Evolutionary conservation across 2,113 vertebrate genomes (phyloP).

Genomic region (Cepphus grylle): DNA sequence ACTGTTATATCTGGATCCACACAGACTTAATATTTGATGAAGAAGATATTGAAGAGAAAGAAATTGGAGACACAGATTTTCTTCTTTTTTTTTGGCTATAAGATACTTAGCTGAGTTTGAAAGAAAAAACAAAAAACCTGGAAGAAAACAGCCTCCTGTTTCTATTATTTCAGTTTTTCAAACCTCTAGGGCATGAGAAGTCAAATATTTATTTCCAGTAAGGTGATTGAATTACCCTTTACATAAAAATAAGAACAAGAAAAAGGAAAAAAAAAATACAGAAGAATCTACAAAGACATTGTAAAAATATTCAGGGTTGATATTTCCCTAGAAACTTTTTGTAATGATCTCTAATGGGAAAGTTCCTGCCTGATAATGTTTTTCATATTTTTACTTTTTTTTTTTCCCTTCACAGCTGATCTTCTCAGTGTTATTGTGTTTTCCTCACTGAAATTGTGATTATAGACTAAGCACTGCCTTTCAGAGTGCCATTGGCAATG

Average conservation of each 20-base stretch:
- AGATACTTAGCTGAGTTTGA: not conserved
- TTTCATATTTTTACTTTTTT: not conserved
- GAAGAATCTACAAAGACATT: not conserved
- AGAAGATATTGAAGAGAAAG: not conserved
- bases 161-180: not conserved
- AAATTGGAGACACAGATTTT: not conserved
- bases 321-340: not conserved
- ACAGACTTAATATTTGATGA: not conserved
- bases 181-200: not conserved
- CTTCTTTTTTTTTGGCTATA: not conserved
- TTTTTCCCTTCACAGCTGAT: not conserved
- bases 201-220: not conserved
- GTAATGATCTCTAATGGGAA: not conserved
- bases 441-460: not conserved
- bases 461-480: not conserved
- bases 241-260: no score
- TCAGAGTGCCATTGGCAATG: not conserved
- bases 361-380: not conserved
- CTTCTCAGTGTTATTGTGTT: not conserved
- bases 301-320: not conserved
- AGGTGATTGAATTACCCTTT: not conserved
- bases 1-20: accelerated
- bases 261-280: no score
- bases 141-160: not conserved
- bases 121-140: not conserved